These are phyloP conservation scores for Cottus gobio DNA, from an alignment of 2,113 vertebrate species.

Conservation along the genomic window DNA sequence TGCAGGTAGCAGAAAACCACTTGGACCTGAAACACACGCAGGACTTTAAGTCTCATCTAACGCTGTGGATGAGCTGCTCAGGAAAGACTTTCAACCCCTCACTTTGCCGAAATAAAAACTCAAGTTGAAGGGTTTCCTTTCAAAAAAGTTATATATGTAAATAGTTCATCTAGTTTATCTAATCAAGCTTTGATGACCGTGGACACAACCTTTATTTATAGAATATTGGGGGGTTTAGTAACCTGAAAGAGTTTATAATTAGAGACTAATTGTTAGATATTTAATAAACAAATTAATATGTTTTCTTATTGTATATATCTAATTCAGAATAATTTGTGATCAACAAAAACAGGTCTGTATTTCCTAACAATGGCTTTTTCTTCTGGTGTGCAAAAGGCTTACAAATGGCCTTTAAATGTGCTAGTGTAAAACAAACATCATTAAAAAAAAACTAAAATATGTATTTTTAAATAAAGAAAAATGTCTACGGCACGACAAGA, in stretches of 20 bases:
- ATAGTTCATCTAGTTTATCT: background rate
- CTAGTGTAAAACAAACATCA: background rate
- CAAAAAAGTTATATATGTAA: background rate
- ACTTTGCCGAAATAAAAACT: background rate
- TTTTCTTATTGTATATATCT: background rate
- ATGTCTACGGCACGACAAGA: background rate
- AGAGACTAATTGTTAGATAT: background rate
- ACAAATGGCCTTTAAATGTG: background rate
- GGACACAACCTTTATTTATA: background rate
- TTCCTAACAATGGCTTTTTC: background rate
- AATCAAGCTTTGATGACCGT: background rate
- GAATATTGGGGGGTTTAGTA: background rate
- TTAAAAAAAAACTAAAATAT: background rate
- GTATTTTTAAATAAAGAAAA: background rate
- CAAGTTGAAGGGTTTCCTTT: background rate
- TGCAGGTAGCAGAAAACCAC: constrained; percentile 81
- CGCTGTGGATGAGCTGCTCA: background rate
- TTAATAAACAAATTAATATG: background rate
- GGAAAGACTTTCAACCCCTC: background rate
- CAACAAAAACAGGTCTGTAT: background rate
- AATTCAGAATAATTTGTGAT: background rate
- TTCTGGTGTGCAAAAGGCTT: background rate
- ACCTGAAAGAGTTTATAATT: background rate
- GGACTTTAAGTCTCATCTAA: background rate
- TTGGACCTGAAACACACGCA: constrained; percentile 76